Percentiles rank a stretch among this genome's conserved stretches.
Evolutionary conservation across 2,113 vertebrate species (phyloP).

Genomic region (Ictidomys tridecemlineatus): DNA sequence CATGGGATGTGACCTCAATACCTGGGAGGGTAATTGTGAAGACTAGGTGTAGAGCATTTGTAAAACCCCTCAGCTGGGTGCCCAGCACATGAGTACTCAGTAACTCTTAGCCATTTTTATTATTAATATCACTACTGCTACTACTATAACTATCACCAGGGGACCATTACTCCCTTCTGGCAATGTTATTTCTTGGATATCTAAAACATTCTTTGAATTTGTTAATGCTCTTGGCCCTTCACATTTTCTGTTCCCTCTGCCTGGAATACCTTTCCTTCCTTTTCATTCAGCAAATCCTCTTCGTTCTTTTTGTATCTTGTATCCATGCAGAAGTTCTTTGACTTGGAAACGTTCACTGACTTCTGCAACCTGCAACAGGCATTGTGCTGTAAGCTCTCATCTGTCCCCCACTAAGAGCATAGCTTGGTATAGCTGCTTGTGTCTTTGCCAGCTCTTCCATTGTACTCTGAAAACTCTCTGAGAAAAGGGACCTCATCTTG

Average conservation of each 20-base stretch:
- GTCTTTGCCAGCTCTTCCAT: neutral
- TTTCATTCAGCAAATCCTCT: neutral
- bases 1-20: neutral
- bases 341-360: neutral
- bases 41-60: neutral
- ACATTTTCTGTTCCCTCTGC: neutral
- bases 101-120: neutral
- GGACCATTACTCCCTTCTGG: neutral
- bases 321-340: neutral
- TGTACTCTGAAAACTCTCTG: neutral
- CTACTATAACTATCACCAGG: neutral
- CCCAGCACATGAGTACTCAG: too few relatives aligned
- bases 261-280: slow-evolving; percentile 6
- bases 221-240: slow-evolving; percentile 19
- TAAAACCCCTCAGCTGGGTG: neutral
- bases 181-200: neutral
- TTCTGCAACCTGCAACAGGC: neutral
- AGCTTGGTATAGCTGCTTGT: neutral
- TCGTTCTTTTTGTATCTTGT: neutral
- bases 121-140: too few relatives aligned
- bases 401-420: neutral
- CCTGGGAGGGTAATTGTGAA: neutral
- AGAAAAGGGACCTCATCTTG: neutral
- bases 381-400: neutral
- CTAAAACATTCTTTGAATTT: slow-evolving; percentile 15